A percentile compares a stretch with the other conserved stretches of the same genome.
These are phyloP conservation scores for Pristionchus maxplancki DNA, from an alignment of 2,888 invertebrate species.

Conservation along the genomic window DNA sequence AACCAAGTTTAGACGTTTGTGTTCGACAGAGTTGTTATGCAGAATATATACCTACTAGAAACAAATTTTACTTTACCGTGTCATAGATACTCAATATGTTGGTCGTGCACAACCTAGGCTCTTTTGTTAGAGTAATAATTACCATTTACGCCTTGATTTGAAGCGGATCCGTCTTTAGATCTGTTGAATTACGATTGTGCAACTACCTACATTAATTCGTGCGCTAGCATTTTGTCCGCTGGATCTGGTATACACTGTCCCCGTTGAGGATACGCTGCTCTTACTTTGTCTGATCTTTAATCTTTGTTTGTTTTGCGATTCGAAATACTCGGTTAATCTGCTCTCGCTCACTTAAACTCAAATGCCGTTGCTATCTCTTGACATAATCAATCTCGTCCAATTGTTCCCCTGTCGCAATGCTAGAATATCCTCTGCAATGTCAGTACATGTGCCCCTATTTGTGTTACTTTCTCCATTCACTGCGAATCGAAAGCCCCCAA, in stretches of 20 bases:
- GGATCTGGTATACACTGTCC: slow-evolving; percentile 8
- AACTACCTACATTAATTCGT: background rate
- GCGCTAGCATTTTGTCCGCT: background rate
- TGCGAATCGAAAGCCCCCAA: background rate
- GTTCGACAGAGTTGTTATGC: background rate
- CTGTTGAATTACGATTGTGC: slow-evolving; percentile 14
- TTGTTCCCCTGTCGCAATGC: background rate
- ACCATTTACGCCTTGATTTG: background rate
- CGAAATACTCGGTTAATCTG: background rate
- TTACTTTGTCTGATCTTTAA: background rate
- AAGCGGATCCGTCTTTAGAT: slow-evolving; percentile 32
- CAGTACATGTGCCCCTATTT: background rate
- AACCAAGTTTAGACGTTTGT: background rate
- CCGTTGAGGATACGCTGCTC: background rate
- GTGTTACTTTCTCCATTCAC: background rate
- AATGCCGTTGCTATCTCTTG: background rate
- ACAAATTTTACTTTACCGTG: background rate
- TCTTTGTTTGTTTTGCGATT: background rate
- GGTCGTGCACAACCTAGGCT: background rate
- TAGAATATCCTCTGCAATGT: background rate
- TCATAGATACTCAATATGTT: slow-evolving; percentile 11
- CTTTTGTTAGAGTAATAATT: background rate
- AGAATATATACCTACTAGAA: background rate
- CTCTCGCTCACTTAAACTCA: background rate
- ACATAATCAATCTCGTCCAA: slow-evolving; percentile 28